These are phyloP conservation scores for Apis dorsata DNA, from an alignment of 1,140 invertebrate species.

Conservation along the genomic window DNA sequence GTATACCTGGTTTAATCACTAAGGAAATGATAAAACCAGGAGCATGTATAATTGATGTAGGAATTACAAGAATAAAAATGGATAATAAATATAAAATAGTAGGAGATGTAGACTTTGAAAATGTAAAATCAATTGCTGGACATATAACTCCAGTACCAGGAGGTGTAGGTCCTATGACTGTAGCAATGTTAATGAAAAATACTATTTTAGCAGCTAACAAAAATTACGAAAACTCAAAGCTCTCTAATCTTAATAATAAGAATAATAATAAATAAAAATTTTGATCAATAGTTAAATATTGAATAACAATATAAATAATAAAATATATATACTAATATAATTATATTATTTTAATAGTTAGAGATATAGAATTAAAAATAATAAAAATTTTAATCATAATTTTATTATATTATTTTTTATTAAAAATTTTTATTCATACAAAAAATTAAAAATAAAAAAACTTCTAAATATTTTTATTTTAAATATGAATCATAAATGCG, in stretches of 20 bases:
- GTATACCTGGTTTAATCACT: conserved; percentile 89
- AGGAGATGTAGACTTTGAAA: conserved; percentile 93
- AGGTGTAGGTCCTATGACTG: conserved; percentile 94
- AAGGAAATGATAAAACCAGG: conserved; percentile 93
- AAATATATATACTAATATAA: too few relatives aligned
- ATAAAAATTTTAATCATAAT: neutral
- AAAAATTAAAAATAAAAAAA: neutral
- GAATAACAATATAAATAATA: too few relatives aligned
- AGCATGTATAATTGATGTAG: conserved; percentile 93
- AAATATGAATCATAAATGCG: neutral
- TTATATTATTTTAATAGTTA: neutral
- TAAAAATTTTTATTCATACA: too few relatives aligned
- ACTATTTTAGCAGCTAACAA: conserved; percentile 85
- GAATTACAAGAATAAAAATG: conserved; percentile 87
- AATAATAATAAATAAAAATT: conserved; percentile 3
- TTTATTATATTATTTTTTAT: neutral
- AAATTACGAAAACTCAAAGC: conserved; percentile 50
- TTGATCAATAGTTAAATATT: neutral
- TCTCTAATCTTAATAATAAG: neutral
- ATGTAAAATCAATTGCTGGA: conserved; percentile 88
- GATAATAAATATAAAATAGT: conserved; percentile 86
- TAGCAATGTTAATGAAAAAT: conserved; percentile 93
- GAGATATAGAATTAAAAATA: neutral
- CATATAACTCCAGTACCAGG: conserved; percentile 92
- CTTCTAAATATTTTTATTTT: neutral